Evolutionary conservation across 2,888 invertebrate species (phyloP), one percentile per base, ranked within the genome.

Genomic region (Salticus scenicus): DNA sequence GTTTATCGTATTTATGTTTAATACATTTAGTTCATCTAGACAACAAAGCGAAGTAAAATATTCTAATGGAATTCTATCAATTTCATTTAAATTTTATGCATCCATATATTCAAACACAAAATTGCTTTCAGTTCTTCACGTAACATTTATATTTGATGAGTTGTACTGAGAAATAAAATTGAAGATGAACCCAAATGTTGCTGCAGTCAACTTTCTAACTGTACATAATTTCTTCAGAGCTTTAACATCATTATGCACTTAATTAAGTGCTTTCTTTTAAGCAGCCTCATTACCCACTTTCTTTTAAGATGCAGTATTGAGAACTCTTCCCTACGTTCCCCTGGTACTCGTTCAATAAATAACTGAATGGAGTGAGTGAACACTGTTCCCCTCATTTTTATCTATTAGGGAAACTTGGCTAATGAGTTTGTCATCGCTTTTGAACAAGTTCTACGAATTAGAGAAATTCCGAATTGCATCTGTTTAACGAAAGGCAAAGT

Each of bases 201-300:
- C n/a, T n/a, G 42, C 42, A 47, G 42, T 47, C 42, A 47, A 17
- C 42, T 5, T 8, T 5, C 57, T 12, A 17, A 24, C 20, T 24
- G 57, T 24, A 4, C 2, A 12, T 24, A 47, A 47, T 57, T 24
- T 57, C 24, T n/a, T 24, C 24, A 57, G 4, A 57, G 24, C 24
- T 57, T 57, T 24, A 57, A 57, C 24, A 57, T 57, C 57, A 57
- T 57, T 57, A 57, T 57, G 24, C 57, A 7, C 57, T 57, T 57
- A 57, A 57, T 57, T 57, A 57, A 57, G 57, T 17, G 57, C 57
- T 57, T 57, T 57, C 57, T 57, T 57, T 47, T 24, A 24, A 57
- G 24, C 17, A 57, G 24, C 24, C 57, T 57, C 57, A 57, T 57
- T 57, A 24, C 24, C 57, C 57, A 57, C 24, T 57, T 47, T 57